Conservation (phyloP, 2,888 invertebrate species). For the Xanthia togata region DNA sequence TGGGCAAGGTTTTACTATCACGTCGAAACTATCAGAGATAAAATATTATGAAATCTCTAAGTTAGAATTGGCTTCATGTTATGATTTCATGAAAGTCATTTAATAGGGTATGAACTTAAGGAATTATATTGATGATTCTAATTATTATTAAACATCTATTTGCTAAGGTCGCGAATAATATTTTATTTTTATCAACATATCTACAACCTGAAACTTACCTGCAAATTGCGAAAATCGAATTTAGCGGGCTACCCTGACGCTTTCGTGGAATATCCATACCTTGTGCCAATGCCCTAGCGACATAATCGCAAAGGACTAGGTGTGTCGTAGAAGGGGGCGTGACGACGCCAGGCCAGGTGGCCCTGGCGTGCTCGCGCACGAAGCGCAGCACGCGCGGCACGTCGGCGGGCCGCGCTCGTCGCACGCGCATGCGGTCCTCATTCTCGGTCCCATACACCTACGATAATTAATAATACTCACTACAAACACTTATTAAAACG, state of each 20-base stretch:
- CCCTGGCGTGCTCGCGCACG: conserved; percentile 80
- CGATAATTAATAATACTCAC: not conserved
- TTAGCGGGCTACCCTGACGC: not conserved
- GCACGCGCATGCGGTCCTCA: conserved; percentile 80
- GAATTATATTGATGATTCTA: not conserved
- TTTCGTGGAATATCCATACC: conserved; percentile 67
- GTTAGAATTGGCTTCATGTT: not conserved
- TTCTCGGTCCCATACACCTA: conserved; percentile 80
- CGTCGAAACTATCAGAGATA: not conserved
- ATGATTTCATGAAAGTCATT: not conserved
- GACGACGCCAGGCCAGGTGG: conserved; percentile 80
- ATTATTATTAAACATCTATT: not conserved
- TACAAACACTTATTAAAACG: not conserved
- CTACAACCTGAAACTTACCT: not conserved
- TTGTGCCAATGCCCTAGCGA: conserved; percentile 83
- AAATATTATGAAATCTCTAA: not conserved
- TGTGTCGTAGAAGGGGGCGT: conserved; percentile 70
- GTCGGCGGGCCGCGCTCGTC: conserved; percentile 83
- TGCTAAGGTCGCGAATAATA: not conserved
- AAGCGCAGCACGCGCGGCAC: conserved; percentile 83
- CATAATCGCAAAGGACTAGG: conserved; percentile 81
- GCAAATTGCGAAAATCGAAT: not conserved
- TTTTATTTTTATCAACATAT: not conserved
- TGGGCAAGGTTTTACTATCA: not conserved
- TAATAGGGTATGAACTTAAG: not conserved